A percentile compares a stretch with the other conserved stretches of the same genome.
These are phyloP conservation scores for Drosophila busckii DNA, from an alignment of 1,140 invertebrate genomes.

Conservation along the genomic window DNA sequence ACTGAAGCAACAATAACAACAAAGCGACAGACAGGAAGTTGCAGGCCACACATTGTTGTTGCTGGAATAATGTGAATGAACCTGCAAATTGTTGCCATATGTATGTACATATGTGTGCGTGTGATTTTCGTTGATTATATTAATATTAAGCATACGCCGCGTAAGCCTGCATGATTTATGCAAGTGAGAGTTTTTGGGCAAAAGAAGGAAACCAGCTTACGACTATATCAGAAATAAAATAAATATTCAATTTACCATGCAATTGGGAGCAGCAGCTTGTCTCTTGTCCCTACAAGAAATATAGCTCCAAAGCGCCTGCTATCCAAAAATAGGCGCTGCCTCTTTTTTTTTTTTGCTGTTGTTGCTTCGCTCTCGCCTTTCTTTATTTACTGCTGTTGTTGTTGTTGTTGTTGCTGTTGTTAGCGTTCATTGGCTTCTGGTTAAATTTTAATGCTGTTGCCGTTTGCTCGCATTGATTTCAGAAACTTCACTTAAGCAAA, in stretches of 20 bases:
- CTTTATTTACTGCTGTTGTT: neutral
- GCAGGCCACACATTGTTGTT: constrained; percentile 23
- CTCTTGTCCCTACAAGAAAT: constrained; percentile 12
- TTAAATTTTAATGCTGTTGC: constrained; percentile 3
- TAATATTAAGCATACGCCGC: constrained; percentile 62
- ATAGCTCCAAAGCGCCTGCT: constrained; percentile 22
- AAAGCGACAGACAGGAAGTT: constrained; percentile 62
- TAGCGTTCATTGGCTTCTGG: constrained; percentile 1
- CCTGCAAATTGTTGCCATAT: constrained; percentile 18
- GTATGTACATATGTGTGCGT: constrained; percentile 1
- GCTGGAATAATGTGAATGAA: constrained; percentile 38
- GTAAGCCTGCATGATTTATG: constrained; percentile 46
- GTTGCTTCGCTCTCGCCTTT: too few species aligned
- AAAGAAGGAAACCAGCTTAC: constrained; percentile 15
- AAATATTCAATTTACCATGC: constrained; percentile 65
- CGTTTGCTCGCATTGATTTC: constrained; percentile 40
- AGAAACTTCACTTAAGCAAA: constrained; percentile 65
- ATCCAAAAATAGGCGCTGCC: constrained; percentile 69
- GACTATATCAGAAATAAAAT: constrained; percentile 17
- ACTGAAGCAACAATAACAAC: constrained; percentile 15
- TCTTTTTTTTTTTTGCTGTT: constrained; percentile 10
- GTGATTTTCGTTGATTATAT: constrained; percentile 45
- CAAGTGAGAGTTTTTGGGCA: neutral
- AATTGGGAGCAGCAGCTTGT: constrained; percentile 31
- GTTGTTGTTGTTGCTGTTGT: constrained; percentile 5